Evolutionary conservation across 2,113 vertebrate species (phyloP), one percentile per base, ranked within the genome.

Genomic region (Siniperca chuatsi): DNA sequence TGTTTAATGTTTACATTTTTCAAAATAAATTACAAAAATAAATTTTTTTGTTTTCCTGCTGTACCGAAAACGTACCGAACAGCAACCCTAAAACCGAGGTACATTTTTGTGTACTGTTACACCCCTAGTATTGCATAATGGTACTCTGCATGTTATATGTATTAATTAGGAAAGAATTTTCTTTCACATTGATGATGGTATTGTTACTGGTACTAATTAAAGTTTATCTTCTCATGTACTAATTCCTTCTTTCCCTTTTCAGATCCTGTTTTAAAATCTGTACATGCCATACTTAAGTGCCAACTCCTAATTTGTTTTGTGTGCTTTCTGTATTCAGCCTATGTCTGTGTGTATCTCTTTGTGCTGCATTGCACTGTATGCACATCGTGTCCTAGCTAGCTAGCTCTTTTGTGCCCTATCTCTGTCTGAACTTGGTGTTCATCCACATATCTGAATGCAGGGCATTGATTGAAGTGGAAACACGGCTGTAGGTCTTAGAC

Each of bases 371-470:
- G 58, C 23, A 6, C 21, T 79, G 15, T 44, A 54, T 71, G 89
- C 33, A 90, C 89, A 86, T 48, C 6, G 25, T 91, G 86, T 92
- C 44, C 91, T 54, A 80, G 65, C 81, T 9, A 16, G 68, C 58
- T 16, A 37, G 54, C 48, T 68, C 74, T 73, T 87, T 92, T 80
- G 75, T 87, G 48, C n/a, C 16, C 33, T 29, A n/a, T 16, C 18
- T 10, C 18, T 8, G 1, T 86, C 20, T 79, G 78, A 75, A 83
- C 79, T 76, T 62, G 12, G 20, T 75, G 75, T 85, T 62, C 82
- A 55, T 74, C 42, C 60, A 60, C 69, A 44, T n/a, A 69, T 70
- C 20, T 90, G 52, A 87, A 86, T 81, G 66, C 21, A 12, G 52
- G 33, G 68, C 75, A 82, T 84, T 88, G 75, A 90, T 64, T 33